Base-by-base conservation (phyloP, 2,888 invertebrate species). In the Calliphora vomitoria region DNA sequence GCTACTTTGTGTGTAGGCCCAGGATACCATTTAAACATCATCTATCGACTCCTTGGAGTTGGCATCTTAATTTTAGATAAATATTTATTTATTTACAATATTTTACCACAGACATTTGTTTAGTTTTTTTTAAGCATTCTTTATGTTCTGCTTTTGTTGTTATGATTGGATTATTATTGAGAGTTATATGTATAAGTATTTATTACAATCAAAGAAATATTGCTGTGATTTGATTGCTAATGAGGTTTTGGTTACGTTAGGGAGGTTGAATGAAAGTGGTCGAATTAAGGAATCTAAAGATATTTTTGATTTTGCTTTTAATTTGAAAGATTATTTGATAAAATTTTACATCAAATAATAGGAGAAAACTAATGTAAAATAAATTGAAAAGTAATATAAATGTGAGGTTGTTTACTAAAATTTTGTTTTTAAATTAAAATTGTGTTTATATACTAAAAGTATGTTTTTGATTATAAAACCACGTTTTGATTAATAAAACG, bases 11-110 rank as follows among this genome's bases (percentile, higher is more conserved):
- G 18, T 41, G 31, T 60, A 20, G 6, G 20, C 20, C 8, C 25
- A 25, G 10, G 3, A 18, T 15, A 6, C 18, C 10, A 41, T 13
- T 64, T n/a, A 35, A 50, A 13, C 13, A 60, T 62, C 15, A 60
- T 41, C 3, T 5, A 25, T 50, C 2, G 35, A 35, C 1, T 76
- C 11, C 11, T 25, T 76, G 64, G 10, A 41, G 10, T 41, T 66
- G 76, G 41, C 53, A 66, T 53, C 53, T 66, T 20, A 53, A 41
- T 76, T 76, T 66, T 0, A 53, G 15, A 76, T 76, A 53, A 53
- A 66, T 76, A 76, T 76, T 66, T 76, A 66, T 76, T 25, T 53
- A 8, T 31, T 60, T 31, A 35, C 20, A 66, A 76, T 38, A 66
- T 53, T 53, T 66, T 38, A 64, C 20, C 38, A 53, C 38, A 64